These are phyloP conservation scores for Heliangelus exortis DNA, from an alignment of 2,797 vertebrate species.

Conservation along the genomic window DNA sequence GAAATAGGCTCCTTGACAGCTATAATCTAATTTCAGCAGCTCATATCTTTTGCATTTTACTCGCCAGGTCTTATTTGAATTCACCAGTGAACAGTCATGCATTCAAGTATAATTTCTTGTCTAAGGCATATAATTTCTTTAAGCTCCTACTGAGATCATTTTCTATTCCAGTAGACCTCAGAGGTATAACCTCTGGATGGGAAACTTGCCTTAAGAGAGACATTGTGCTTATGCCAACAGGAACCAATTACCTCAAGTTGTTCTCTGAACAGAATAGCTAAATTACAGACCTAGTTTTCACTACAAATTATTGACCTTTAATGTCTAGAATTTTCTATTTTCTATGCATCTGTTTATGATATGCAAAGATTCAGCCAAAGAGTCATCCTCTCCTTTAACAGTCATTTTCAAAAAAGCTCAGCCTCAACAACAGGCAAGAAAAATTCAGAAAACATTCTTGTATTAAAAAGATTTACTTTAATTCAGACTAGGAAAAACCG, in stretches of 20 bases:
- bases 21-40: neutral
- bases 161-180: neutral
- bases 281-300: neutral
- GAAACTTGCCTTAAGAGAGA: neutral
- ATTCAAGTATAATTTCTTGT: constrained; percentile 16
- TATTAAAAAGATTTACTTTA: neutral
- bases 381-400: neutral
- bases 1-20: neutral
- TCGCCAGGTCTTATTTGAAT: neutral
- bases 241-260: neutral
- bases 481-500: neutral
- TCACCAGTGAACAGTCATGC: neutral
- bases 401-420: neutral
- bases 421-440: neutral
- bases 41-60: neutral
- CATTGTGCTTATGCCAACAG: neutral
- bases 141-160: neutral
- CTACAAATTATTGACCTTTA: neutral
- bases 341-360: neutral
- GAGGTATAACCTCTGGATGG: neutral
- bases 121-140: constrained; percentile 22
- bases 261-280: neutral
- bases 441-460: neutral
- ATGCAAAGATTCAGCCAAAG: neutral
- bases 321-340: neutral